Evolutionary conservation across 2,113 vertebrate species (phyloP).

Genomic region (sheep (Ovis aries)): ARS-UI_Ramb_v3.0 NC_056065.1:45684501-45685000

Average conservation of each 20-base stretch:
- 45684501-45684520: neutral
- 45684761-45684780: neutral
- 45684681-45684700: neutral
- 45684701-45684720: neutral
- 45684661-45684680: neutral
- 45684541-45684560: neutral
- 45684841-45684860: neutral
- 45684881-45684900: neutral
- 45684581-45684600: neutral
- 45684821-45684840: neutral
- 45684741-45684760: neutral
- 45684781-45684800: neutral
- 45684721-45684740: neutral
- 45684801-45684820: neutral
- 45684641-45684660: neutral
- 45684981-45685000: rapidly evolving
- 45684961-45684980: neutral
- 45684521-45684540: neutral
- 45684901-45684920: neutral
- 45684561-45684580: neutral
- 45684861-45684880: neutral
- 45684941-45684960: neutral
- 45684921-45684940: neutral
- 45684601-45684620: rapidly evolving
- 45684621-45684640: neutral